Conservation (phyloP, 2,113 vertebrate genomes). For the Megalops atlanticus region DNA sequence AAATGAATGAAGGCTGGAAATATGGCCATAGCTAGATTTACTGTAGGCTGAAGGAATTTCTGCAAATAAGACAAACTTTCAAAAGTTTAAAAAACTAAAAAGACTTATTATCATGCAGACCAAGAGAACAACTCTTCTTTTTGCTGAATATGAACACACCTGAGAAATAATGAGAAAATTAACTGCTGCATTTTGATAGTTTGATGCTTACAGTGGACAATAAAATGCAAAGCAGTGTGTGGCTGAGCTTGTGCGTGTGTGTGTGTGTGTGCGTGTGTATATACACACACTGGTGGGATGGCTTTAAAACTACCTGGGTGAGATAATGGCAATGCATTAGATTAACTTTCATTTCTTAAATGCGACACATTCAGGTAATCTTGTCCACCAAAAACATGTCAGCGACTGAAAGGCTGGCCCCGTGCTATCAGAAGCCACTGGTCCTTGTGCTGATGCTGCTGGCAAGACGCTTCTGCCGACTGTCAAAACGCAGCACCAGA, state of each 20-base stretch:
- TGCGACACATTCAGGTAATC: constrained; percentile 98
- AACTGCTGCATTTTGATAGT: constrained; percentile 12
- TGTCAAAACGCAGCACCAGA: constrained; percentile 98
- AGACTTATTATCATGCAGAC: too few relatives aligned
- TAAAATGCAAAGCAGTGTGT: constrained; percentile 12
- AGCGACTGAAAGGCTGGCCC: constrained; percentile 91
- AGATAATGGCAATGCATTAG: constrained; percentile 94
- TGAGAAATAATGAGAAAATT: background rate
- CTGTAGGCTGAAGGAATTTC: too few relatives aligned
- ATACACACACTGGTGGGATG: constrained; percentile 73
- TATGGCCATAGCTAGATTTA: too few relatives aligned
- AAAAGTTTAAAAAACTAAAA: too few relatives aligned
- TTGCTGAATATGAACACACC: background rate
- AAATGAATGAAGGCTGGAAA: background rate
- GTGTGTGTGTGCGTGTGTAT: constrained; percentile 48
- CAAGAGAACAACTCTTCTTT: too few relatives aligned
- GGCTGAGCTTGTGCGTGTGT: background rate
- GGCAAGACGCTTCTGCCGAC: constrained; percentile 87
- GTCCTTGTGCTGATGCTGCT: constrained; percentile 85
- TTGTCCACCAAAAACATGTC: constrained; percentile 88
- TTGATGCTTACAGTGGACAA: background rate
- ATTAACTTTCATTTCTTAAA: constrained; percentile 97
- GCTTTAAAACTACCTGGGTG: constrained; percentile 78
- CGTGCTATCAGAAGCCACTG: constrained; percentile 92
- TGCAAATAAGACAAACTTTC: too few relatives aligned